These are phyloP conservation scores for Calidris pygmaea DNA, from an alignment of 2,113 vertebrate species.

Conservation along the genomic window DNA sequence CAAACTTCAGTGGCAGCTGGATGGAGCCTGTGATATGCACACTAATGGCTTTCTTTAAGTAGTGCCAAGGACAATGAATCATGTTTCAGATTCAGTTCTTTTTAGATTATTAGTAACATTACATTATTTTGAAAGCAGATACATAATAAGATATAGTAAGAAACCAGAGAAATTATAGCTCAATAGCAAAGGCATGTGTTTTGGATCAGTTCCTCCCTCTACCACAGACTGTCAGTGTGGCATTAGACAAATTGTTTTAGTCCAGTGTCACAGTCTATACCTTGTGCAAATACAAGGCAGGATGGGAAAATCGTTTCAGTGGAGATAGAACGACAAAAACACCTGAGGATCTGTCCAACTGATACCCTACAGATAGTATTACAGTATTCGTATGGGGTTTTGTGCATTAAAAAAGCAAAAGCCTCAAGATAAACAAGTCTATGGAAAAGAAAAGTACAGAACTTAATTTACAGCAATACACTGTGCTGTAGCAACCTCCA, in stretches of 20 bases:
- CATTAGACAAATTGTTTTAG: not conserved
- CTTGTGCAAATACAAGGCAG: not conserved
- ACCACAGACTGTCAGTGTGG: not conserved
- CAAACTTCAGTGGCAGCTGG: not conserved
- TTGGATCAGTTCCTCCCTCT: not conserved
- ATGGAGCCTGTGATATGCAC: not conserved
- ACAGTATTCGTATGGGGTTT: not conserved
- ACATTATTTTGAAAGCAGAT: not conserved
- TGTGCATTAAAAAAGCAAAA: not conserved
- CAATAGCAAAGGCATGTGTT: not conserved
- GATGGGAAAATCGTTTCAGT: not conserved
- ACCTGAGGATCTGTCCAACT: not conserved
- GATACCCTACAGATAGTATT: not conserved
- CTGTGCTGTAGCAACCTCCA: not conserved
- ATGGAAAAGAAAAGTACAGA: not conserved
- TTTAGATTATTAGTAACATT: not conserved
- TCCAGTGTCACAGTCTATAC: not conserved
- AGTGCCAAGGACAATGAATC: not conserved
- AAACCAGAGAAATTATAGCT: not conserved
- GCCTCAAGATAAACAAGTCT: not conserved
- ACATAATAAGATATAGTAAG: not conserved
- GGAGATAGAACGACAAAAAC: not conserved
- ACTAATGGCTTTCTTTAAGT: not conserved
- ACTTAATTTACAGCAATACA: not conserved
- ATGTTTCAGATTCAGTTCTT: not conserved